Conservation (phyloP, 2,797 vertebrate genomes). For the Falco biarmicus region DNA sequence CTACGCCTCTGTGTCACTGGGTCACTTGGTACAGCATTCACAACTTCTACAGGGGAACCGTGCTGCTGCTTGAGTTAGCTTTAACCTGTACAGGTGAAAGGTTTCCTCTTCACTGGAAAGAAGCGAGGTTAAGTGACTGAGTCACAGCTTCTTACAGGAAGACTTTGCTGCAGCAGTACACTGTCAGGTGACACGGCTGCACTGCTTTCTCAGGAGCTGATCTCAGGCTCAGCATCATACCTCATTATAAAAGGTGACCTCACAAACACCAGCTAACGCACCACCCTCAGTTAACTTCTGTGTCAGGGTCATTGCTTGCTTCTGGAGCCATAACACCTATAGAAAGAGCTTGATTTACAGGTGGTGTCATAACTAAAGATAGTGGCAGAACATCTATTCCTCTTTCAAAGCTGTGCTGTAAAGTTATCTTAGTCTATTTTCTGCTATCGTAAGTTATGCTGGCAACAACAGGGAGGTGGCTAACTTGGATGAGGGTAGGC, state of each 20-base stretch:
- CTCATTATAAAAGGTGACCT: neutral
- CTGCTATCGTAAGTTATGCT: neutral
- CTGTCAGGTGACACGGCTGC: neutral
- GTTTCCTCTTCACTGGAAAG: neutral
- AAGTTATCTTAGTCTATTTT: neutral
- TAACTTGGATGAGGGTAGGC: neutral
- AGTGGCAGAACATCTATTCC: neutral
- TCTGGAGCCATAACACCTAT: neutral
- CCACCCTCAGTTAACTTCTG: neutral
- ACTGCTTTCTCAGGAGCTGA: neutral
- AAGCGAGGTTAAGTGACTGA: neutral
- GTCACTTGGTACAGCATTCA: neutral
- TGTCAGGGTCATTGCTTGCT: neutral
- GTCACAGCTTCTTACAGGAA: neutral
- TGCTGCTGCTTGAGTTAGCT: neutral
- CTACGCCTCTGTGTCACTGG: accelerated
- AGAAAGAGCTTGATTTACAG: neutral
- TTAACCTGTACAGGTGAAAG: neutral
- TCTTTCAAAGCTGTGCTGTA: neutral
- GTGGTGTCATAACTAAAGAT: neutral
- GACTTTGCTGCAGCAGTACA: neutral
- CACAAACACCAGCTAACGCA: neutral
- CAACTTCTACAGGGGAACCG: neutral
- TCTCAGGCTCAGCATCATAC: neutral
- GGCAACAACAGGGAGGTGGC: neutral